Conservation (phyloP, 2,113 vertebrate species). For the Hypocryptadius cinnamomeus region DNA sequence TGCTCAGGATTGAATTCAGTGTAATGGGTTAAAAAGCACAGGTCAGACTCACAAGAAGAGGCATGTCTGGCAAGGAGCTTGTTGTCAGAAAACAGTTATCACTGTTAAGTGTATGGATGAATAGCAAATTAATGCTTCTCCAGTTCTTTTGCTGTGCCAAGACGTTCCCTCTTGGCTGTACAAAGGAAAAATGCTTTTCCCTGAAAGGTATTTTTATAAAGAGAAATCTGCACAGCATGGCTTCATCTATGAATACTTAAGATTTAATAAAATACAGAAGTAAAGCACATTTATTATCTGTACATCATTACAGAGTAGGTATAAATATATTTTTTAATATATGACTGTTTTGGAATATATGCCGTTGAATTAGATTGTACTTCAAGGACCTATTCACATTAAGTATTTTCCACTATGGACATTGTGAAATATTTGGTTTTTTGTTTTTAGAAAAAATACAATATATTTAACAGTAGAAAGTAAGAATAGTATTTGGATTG, state of each 20-base stretch:
- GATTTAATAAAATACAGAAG: not conserved
- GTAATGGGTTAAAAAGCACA: not conserved
- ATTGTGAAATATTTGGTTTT: not conserved
- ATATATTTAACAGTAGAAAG: not conserved
- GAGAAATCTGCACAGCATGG: not conserved
- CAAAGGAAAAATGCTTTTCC: not conserved
- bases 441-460: not conserved
- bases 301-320: not conserved
- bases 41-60: not conserved
- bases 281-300: not conserved
- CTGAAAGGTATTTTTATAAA: not conserved
- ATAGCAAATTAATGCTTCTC: not conserved
- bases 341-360: not conserved
- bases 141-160: not conserved
- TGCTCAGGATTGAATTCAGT: not conserved
- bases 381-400: not conserved
- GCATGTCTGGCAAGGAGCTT: not conserved
- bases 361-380: not conserved
- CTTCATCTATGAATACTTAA: not conserved
- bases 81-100: not conserved
- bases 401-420: not conserved
- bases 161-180: not conserved
- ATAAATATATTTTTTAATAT: not conserved
- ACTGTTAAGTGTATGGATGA: not conserved
- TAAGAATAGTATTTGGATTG: not conserved